Base-by-base conservation (phyloP, 2,797 vertebrate genomes). In the Spondyliosoma cantharus region DNA sequence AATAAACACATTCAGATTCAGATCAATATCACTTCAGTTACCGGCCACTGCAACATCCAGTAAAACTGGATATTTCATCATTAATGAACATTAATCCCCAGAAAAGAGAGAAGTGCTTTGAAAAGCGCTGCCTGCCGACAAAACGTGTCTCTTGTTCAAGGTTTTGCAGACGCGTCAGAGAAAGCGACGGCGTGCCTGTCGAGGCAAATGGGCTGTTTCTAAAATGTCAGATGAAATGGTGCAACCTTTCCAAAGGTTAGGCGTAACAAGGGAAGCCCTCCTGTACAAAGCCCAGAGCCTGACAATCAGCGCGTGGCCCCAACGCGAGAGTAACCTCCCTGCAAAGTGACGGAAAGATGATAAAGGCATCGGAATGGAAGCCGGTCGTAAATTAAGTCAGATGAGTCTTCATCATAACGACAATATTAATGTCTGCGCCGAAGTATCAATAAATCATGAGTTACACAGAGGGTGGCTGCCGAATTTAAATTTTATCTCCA, bases 221-320 rank as follows among this genome's bases (percentile, higher is more conserved):
- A 58, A 94, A 94, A 94, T 93, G 91, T 92, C 91, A 92, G 70
- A 78, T 29, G 78, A 87, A 91, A 85, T 22, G 32, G 69, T 77
- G 78, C 81, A 86, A 92, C 92, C 91, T 93, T 94, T 93, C 2
- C 2, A 92, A 96, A 93, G 91, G 92, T 94, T 91, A 87, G 60
- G 24, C 67, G 25, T 88, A 91, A 91, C 89, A 87, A 87, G 84
- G 71, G 67, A 69, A 83, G 68, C 50, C 72, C 74, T 49, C 67
- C 87, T 78, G 78, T 76, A 81, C 81, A 73, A 86, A 84, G 78
- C 63, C 68, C 64, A 37, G 59, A 49, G 66, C 63, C 65, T 77
- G 80, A 77, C 68, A 60, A 67, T 60, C 72, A 67, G 49, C 29
- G 46, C 25, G 46, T 27, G 49, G 66, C 64, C 76, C 73, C 68